These are phyloP conservation scores for Palloptera scutellata DNA, from an alignment of 2,888 invertebrate species.

Conservation along the genomic window DNA sequence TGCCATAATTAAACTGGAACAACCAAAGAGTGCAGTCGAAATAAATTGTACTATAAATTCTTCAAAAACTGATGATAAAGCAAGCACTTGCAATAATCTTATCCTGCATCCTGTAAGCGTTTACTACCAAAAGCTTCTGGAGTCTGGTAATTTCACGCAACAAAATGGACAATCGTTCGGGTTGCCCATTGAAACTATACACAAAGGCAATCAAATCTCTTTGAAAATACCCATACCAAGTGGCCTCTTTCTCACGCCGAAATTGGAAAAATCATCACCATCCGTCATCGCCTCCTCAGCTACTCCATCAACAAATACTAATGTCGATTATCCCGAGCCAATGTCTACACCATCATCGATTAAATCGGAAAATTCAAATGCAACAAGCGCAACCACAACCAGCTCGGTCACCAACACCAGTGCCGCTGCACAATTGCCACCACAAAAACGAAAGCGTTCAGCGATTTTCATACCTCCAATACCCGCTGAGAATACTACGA, in stretches of 20 bases:
- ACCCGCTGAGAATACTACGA: slow-evolving; percentile 76
- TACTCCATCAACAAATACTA: slow-evolving; percentile 50
- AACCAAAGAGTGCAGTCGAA: background rate
- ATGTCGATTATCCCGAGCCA: slow-evolving; percentile 45
- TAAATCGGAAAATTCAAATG: slow-evolving; percentile 65
- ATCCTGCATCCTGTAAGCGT: slow-evolving; percentile 80
- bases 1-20: background rate
- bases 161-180: slow-evolving; percentile 51
- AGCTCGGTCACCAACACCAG: slow-evolving; percentile 47
- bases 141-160: slow-evolving; percentile 64
- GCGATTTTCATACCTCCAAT: slow-evolving; percentile 87
- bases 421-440: slow-evolving; percentile 47
- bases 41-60: background rate
- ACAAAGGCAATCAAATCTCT: slow-evolving; percentile 64
- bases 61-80: background rate
- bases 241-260: slow-evolving; percentile 49
- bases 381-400: slow-evolving; percentile 52
- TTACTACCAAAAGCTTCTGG: slow-evolving; percentile 79
- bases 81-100: slow-evolving; percentile 23
- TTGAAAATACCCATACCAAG: slow-evolving; percentile 58
- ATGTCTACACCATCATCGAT: slow-evolving; percentile 63
- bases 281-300: slow-evolving; percentile 50
- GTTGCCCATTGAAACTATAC: slow-evolving; percentile 54
- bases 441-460: slow-evolving; percentile 78
- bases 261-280: slow-evolving; percentile 39